Evolutionary conservation across 2,113 vertebrate species (phyloP).

Genomic region (Callocephalon fimbriatum): DNA sequence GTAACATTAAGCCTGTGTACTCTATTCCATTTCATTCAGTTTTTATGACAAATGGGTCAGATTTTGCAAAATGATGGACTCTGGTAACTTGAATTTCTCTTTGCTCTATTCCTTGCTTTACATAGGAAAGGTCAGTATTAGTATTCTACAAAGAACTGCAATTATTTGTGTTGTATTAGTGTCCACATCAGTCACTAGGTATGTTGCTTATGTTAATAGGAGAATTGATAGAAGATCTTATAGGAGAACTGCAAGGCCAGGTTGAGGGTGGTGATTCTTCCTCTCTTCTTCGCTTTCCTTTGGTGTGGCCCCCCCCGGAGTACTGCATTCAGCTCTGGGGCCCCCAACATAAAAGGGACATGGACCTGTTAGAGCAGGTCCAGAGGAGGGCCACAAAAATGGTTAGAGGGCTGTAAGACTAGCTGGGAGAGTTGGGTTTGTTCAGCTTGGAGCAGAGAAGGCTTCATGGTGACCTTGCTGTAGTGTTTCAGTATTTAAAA

Average conservation of each 20-base stretch:
- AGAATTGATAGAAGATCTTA: background rate
- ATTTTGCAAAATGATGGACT: background rate
- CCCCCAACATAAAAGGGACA: background rate
- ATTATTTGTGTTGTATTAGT: background rate
- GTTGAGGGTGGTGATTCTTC: background rate
- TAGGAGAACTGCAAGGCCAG: background rate
- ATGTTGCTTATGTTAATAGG: background rate
- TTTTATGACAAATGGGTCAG: background rate
- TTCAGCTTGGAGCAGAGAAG: background rate
- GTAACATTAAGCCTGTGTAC: background rate
- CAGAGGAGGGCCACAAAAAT: background rate
- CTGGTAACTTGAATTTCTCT: background rate
- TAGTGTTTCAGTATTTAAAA: background rate
- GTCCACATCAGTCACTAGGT: background rate
- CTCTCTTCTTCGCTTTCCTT: accelerated
- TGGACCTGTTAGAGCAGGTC: background rate
- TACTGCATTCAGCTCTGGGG: background rate
- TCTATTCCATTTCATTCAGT: background rate
- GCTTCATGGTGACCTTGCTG: background rate
- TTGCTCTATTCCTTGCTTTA: background rate
- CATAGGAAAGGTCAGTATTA: background rate
- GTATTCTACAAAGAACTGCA: background rate
- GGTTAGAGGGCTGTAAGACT: background rate
- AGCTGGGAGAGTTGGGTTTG: background rate
- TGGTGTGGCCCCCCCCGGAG: background rate